Conservation (phyloP, 2,888 invertebrate species). For the Lagria hirta region DNA sequence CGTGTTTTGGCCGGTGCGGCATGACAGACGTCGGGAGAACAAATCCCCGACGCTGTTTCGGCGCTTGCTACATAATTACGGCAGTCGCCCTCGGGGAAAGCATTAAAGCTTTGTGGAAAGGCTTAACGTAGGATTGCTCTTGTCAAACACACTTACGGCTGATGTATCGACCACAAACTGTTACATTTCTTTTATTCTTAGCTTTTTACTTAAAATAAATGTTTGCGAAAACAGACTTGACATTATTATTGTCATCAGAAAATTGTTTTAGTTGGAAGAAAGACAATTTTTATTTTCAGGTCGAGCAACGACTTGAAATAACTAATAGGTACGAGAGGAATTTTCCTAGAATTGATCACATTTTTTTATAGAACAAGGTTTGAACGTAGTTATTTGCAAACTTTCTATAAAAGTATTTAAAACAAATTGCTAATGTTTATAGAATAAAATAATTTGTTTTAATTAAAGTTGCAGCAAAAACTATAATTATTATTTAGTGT, state of each 20-base stretch:
- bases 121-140: slow-evolving; percentile 46
- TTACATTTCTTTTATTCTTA: slow-evolving; percentile 34
- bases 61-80: slow-evolving; percentile 49
- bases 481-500: too few species aligned
- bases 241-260: slow-evolving; percentile 12
- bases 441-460: too few species aligned
- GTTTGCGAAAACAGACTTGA: slow-evolving; percentile 10
- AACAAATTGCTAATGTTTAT: too few species aligned
- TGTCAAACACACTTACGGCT: slow-evolving; percentile 46
- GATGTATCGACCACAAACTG: slow-evolving; percentile 45
- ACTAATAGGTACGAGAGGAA: too few species aligned
- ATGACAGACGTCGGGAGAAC: slow-evolving; percentile 42
- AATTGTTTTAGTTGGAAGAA: slow-evolving; percentile 13
- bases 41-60: slow-evolving; percentile 44
- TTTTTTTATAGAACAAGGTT: too few species aligned
- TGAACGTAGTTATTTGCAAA: too few species aligned
- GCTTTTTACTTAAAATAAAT: slow-evolving; percentile 22
- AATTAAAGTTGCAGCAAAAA: too few species aligned
- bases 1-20: slow-evolving; percentile 21
- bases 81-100: slow-evolving; percentile 41
- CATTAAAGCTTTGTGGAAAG: slow-evolving; percentile 42
- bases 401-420: too few species aligned
- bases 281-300: too few species aligned
- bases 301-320: too few species aligned
- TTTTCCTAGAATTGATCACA: too few species aligned